phyloP scores from a whole-genome alignment of 1,140 invertebrate species.

The Drosophila varians region DNA sequence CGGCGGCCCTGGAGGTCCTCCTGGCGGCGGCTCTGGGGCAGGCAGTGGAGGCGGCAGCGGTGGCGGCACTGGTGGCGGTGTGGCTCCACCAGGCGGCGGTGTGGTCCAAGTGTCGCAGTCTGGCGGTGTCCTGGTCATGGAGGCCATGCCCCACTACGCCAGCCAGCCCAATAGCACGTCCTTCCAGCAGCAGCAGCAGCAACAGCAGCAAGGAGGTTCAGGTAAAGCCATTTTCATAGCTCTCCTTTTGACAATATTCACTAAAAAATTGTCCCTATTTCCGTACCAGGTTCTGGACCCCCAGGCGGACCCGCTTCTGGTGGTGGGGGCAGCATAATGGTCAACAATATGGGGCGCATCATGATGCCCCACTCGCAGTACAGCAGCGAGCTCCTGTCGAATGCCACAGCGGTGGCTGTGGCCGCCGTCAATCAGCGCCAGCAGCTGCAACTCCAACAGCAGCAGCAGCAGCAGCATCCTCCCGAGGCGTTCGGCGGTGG shows the following conservation, averaged over 20 bases:
- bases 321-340: slow-evolving; percentile 43
- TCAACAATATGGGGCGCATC: slow-evolving; percentile 50
- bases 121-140: slow-evolving; percentile 68
- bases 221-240: not conserved
- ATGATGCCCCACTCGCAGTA: slow-evolving; percentile 65
- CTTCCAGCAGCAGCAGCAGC: slow-evolving; percentile 51
- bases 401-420: slow-evolving; percentile 41
- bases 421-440: slow-evolving; percentile 51
- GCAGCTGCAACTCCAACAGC: slow-evolving; percentile 53
- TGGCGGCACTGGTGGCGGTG: not conserved
- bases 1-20: not conserved
- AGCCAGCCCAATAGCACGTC: slow-evolving; percentile 51
- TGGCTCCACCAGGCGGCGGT: slow-evolving; percentile 28
- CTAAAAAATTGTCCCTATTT: no score
- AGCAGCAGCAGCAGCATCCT: slow-evolving; percentile 66
- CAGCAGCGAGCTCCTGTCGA: slow-evolving; percentile 70
- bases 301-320: slow-evolving; percentile 4
- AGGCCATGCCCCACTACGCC: slow-evolving; percentile 67
- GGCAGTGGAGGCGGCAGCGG: slow-evolving; percentile 14
- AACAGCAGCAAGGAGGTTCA: slow-evolving; percentile 10
- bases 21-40: slow-evolving; percentile 3
- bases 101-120: slow-evolving; percentile 65
- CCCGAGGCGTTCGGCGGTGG: slow-evolving; percentile 78
- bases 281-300: slow-evolving; percentile 6
- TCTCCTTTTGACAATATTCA: not conserved